Evolutionary conservation across 1,140 invertebrate genomes (phyloP).

Genomic region (Neodiprion pinetum): DNA sequence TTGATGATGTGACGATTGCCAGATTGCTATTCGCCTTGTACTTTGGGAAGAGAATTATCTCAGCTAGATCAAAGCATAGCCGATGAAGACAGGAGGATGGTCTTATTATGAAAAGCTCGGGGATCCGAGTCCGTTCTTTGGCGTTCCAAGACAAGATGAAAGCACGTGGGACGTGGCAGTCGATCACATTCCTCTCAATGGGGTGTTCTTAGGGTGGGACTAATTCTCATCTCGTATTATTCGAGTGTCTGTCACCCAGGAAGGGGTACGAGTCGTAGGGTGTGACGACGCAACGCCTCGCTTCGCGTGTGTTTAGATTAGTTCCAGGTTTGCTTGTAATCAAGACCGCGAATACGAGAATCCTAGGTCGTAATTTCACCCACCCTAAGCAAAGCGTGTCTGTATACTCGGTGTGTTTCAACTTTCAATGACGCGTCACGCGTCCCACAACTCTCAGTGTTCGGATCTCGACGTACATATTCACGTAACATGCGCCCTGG

Average conservation of each 20-base stretch:
- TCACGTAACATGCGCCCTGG: too few species aligned
- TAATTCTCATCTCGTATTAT: neutral
- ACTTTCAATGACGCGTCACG: neutral
- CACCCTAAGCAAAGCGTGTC: neutral
- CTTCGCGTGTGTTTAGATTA: neutral
- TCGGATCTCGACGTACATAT: too few species aligned
- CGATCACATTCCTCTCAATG: neutral
- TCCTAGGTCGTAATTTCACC: neutral
- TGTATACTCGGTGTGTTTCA: neutral
- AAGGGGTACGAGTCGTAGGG: too few species aligned
- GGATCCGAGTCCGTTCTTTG: too few species aligned
- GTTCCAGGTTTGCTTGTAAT: neutral
- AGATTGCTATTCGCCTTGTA: too few species aligned
- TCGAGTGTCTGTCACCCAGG: neutral
- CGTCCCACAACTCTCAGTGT: neutral
- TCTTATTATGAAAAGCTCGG: too few species aligned
- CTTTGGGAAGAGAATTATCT: too few species aligned
- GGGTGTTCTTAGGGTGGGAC: neutral
- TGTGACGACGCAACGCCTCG: neutral
- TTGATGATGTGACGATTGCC: too few species aligned
- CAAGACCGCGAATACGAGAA: neutral
- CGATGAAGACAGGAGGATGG: too few species aligned
- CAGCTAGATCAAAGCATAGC: too few species aligned
- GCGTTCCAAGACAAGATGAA: neutral
- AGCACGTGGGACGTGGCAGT: neutral